Conservation (phyloP, 2,888 invertebrate species). For the Andrena flavipes region DNA sequence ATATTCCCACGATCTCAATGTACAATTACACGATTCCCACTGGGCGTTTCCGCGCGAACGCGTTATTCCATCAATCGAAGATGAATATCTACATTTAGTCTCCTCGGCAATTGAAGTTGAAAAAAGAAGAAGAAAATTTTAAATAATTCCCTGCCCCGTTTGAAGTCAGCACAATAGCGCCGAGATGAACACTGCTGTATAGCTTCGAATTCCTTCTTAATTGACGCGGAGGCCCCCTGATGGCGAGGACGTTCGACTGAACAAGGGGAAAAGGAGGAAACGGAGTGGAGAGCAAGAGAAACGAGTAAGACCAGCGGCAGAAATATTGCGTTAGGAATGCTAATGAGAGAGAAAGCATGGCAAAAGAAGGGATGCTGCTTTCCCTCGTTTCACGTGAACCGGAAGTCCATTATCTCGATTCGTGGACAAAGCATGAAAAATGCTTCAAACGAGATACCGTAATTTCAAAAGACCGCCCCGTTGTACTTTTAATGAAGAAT, state of each 20-base stretch:
- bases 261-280: conserved; percentile 12
- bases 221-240: conserved; percentile 12
- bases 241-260: conserved; percentile 2
- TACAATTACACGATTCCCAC: background rate
- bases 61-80: background rate
- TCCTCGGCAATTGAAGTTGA: background rate
- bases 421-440: conserved; percentile 55
- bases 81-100: background rate
- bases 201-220: conserved; percentile 33
- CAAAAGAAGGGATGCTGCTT: conserved; percentile 44
- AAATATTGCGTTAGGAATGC: conserved; percentile 67
- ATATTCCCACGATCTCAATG: conserved; percentile 1
- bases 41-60: background rate
- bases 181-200: background rate
- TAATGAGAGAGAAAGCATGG: conserved; percentile 56
- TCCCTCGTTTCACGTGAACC: conserved; percentile 36
- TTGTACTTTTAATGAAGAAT: conserved; percentile 33
- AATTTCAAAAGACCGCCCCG: conserved; percentile 49
- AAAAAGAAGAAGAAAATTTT: background rate
- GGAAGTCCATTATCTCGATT: conserved; percentile 59
- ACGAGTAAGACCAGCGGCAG: conserved; percentile 37
- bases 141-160: conserved; percentile 27
- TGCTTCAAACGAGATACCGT: conserved; percentile 42
- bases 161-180: background rate
- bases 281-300: conserved; percentile 19